phyloP scores from a whole-genome alignment of 1,140 invertebrate species.

The Apis dorsata region DNA sequence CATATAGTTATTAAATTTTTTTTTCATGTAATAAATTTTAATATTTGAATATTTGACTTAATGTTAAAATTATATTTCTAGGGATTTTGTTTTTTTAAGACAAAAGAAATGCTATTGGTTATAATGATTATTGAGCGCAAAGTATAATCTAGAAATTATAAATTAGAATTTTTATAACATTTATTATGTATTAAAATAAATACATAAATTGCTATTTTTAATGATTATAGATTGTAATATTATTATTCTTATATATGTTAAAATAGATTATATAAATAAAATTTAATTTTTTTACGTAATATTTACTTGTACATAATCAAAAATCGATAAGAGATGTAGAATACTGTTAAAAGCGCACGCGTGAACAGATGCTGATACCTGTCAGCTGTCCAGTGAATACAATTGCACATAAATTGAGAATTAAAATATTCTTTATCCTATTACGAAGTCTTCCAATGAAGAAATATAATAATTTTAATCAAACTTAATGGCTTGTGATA shows the following conservation, averaged over 20 bases:
- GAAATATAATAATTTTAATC: slow-evolving; percentile 48
- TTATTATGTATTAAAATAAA: neutral
- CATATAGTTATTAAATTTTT: neutral
- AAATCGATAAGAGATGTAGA: slow-evolving; percentile 65
- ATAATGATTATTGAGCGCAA: neutral
- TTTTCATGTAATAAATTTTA: neutral
- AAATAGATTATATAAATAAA: neutral
- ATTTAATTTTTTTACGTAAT: slow-evolving; percentile 34
- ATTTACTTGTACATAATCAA: slow-evolving; percentile 41
- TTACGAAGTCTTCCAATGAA: slow-evolving; percentile 63
- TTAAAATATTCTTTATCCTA: slow-evolving; percentile 49
- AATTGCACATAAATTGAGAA: slow-evolving; percentile 13
- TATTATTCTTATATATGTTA: neutral
- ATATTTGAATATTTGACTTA: neutral
- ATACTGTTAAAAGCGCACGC: slow-evolving; percentile 64
- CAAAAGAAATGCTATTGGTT: neutral
- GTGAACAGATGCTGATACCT: slow-evolving; percentile 63
- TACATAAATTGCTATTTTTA: neutral
- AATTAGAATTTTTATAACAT: neutral
- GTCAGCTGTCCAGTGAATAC: slow-evolving; percentile 60
- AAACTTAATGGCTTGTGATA: slow-evolving; percentile 77
- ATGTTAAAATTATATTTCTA: neutral
- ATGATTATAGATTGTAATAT: neutral
- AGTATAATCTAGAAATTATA: neutral
- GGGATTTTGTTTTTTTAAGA: neutral